A percentile compares a stretch with the other conserved stretches of the same genome.
phyloP scores from a whole-genome alignment of 2,797 vertebrate species.

The Alectoris magna region DNA sequence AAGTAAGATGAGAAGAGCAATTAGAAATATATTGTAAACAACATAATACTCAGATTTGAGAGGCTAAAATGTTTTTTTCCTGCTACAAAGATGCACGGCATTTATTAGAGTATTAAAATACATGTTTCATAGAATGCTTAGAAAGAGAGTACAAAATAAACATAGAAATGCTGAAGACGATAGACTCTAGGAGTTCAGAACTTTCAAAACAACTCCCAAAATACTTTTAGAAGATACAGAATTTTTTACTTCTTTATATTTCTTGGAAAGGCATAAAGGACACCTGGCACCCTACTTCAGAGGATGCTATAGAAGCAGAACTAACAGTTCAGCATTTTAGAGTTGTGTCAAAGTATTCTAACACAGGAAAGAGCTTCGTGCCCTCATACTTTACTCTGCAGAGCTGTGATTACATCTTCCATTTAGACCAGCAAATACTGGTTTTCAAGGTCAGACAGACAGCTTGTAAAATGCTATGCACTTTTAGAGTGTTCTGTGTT shows the following conservation, averaged over 20 bases:
- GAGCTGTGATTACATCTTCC: conserved; percentile 10
- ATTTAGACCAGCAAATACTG: neutral
- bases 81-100: neutral
- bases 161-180: neutral
- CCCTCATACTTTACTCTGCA: neutral
- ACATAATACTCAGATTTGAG: neutral
- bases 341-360: neutral
- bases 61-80: neutral
- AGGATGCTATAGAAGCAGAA: neutral
- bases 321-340: neutral
- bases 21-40: neutral
- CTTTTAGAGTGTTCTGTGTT: neutral
- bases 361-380: neutral
- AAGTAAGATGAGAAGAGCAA: neutral
- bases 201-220: neutral
- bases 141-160: neutral
- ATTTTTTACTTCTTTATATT: neutral
- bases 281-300: neutral
- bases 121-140: neutral
- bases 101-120: neutral
- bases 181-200: neutral
- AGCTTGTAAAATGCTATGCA: neutral
- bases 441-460: conserved; percentile 21
- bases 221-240: neutral
- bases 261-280: neutral